Percentiles rank a stretch among this genome's conserved stretches.
Conservation (phyloP, 1,140 invertebrate species). For the Ips typographus region DNA sequence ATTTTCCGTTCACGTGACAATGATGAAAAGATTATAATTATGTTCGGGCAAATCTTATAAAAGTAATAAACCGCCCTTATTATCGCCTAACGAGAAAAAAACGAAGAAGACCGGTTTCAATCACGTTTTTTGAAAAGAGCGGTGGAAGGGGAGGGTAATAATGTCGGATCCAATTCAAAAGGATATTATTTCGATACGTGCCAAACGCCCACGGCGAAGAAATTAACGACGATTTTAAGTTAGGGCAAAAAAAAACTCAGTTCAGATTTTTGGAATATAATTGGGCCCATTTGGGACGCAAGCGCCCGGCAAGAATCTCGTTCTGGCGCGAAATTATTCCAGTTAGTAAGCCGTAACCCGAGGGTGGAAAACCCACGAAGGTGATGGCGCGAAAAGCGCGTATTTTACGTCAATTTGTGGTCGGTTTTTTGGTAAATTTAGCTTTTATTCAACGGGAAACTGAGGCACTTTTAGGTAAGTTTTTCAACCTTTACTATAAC, state of each 20-base stretch:
- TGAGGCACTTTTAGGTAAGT: background rate
- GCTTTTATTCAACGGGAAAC: background rate
- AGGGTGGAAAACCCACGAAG: constrained; percentile 4
- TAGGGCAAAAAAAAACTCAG: background rate
- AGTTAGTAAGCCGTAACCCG: constrained; percentile 10
- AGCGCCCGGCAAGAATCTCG: background rate
- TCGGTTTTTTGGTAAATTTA: background rate
- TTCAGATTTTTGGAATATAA: constrained; percentile 10
- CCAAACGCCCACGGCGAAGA: constrained; percentile 3
- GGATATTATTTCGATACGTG: constrained; percentile 3
- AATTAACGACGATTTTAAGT: constrained; percentile 10
- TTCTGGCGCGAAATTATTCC: constrained; percentile 11
- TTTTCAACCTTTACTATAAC: background rate
- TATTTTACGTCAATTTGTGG: constrained; percentile 7
- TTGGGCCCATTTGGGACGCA: constrained; percentile 13
- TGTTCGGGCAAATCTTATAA: too few relatives aligned
- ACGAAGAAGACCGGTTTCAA: constrained; percentile 1
- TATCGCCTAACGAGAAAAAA: background rate
- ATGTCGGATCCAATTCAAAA: background rate
- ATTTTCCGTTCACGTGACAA: too few relatives aligned
- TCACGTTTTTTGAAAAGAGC: background rate
- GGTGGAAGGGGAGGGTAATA: background rate
- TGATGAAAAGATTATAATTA: too few relatives aligned
- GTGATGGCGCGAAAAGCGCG: constrained; percentile 8
- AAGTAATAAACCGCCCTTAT: too few relatives aligned